Percentiles rank a stretch among this genome's conserved stretches.
Evolutionary conservation across 2,797 vertebrate species (phyloP).

Genomic region (Helarctos malayanus): DNA sequence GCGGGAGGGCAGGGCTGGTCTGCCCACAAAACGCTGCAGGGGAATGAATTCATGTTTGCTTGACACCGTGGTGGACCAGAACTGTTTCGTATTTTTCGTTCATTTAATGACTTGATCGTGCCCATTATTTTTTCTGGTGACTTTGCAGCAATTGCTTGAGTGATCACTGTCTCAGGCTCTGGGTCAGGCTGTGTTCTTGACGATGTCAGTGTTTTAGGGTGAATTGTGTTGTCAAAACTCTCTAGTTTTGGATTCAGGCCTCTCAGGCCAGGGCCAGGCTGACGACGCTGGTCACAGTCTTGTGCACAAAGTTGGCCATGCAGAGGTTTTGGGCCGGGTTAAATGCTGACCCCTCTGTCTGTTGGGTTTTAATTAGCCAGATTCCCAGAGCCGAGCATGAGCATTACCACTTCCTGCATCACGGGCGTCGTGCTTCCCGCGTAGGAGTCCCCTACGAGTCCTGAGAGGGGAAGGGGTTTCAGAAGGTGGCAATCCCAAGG

Average conservation of each 20-base stretch:
- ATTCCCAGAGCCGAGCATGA: not conserved
- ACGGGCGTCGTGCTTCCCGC: accelerated
- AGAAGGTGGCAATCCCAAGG: accelerated
- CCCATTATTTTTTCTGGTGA: not conserved
- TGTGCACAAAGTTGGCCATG: too few species aligned
- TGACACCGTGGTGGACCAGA: accelerated
- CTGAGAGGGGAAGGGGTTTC: accelerated
- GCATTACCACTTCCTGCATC: not conserved
- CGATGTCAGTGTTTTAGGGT: accelerated
- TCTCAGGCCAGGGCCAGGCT: not conserved
- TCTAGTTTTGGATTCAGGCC: accelerated
- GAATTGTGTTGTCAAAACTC: accelerated
- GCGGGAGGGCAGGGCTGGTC: accelerated
- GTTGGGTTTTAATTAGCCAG: not conserved
- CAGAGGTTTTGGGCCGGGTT: accelerated
- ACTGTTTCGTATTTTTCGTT: not conserved
- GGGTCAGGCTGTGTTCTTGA: not conserved
- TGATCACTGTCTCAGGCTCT: accelerated
- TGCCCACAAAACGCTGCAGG: accelerated
- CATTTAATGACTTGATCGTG: not conserved
- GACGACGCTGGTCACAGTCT: accelerated
- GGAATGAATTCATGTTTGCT: too few species aligned
- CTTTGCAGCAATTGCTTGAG: accelerated
- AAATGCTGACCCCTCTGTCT: accelerated
- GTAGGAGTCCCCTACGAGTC: accelerated